Evolutionary conservation across 1,140 invertebrate species (phyloP), one percentile per base, ranked within the genome.

Genomic region (Thaumatotibia leucotreta): DNA sequence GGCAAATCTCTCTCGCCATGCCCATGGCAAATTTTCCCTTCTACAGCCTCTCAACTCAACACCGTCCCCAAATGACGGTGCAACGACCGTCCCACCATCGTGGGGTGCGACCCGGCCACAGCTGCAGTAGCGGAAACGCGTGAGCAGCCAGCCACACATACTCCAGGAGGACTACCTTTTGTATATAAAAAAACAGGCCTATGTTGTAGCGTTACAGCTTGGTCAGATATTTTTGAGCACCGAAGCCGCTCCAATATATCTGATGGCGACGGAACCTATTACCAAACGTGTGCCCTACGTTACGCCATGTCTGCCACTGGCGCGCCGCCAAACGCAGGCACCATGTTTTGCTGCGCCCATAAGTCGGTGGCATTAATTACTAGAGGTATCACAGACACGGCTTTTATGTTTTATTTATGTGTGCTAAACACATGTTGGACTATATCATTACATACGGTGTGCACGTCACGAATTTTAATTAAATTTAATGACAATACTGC

Each of bases 291-390:
- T 31, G 52, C 52, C 73, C 70, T 76, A 76, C 69, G 74, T 76
- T 69, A 70, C 70, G 71, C 68, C 67, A 72, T 65, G 69, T 72
- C 67, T 54, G 52, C 61, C 67, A 62, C 75, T 73, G 70, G 78
- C 74, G n/a, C 45, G 2, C 9, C 49, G 74, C 77, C 75, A 78
- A 68, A 45, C 64, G 11, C 27, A 61, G 49, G 20, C 52, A 58
- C 52, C 52, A 58, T 58, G 52, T 58, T n/a, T 58, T 58, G 52
- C 52, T 58, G 52, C 52, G 27, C 52, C 52, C 52, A 58, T 58
- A 58, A 58, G 52, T n/a, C 52, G 52, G 52, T 58, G 52, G 52
- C 52, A 58, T 58, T 58, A 58, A 58, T 58, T 58, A 58, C 52
- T 58, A 58, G 52, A 58, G 52, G 52, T 58, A 58, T 58, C 52